Evolutionary conservation across 2,888 invertebrate genomes (phyloP).

Genomic region (Phengaris arion): DNA sequence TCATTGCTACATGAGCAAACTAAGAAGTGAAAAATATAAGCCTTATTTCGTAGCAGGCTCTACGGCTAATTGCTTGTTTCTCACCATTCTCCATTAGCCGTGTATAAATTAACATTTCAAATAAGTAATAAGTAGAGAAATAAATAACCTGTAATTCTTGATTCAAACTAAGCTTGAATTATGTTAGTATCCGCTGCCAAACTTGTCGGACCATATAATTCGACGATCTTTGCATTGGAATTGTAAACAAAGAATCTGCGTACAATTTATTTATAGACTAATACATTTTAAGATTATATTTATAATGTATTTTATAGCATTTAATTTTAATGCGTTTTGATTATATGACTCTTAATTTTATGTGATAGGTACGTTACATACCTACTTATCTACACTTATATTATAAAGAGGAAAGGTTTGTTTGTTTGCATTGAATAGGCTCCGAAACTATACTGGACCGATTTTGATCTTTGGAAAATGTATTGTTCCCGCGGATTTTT

Average conservation of each 20-base stretch:
- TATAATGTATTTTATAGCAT: not conserved
- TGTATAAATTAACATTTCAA: not conserved
- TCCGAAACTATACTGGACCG: too few relatives aligned
- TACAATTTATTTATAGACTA: not conserved
- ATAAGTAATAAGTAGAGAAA: not conserved
- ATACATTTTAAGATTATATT: not conserved
- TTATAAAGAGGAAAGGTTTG: too few relatives aligned
- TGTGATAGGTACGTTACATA: too few relatives aligned
- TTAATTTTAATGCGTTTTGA: too few relatives aligned
- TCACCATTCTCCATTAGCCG: not conserved
- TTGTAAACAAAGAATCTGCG: not conserved
- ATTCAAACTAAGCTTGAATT: not conserved
- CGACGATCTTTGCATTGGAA: not conserved
- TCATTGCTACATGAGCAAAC: too few relatives aligned
- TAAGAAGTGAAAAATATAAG: not conserved
- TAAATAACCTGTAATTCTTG: not conserved
- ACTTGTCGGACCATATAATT: not conserved
- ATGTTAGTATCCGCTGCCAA: not conserved
- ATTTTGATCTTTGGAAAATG: too few relatives aligned
- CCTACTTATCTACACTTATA: too few relatives aligned
- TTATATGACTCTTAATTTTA: too few relatives aligned
- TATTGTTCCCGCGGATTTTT: too few relatives aligned
- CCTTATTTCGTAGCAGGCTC: not conserved
- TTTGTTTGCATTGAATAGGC: too few relatives aligned
- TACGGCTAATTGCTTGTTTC: not conserved